Evolutionary conservation across 2,797 vertebrate species (phyloP), one percentile per base, ranked within the genome.

Genomic region (Trachops cirrhosus): DNA sequence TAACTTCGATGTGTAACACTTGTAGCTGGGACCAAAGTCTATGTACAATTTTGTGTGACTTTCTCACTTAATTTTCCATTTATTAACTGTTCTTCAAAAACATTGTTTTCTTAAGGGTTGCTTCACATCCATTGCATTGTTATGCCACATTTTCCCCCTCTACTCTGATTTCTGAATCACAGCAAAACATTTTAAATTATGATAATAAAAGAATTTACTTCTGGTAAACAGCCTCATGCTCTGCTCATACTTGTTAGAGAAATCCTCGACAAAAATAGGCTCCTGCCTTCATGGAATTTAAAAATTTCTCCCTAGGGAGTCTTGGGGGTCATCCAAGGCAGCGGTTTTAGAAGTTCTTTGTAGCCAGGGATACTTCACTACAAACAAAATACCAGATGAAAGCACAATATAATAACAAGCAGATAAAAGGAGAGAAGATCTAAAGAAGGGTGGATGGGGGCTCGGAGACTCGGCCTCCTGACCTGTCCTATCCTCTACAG

Each of bases 311-410:
- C 67, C 96, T 29, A 46, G 77, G 48, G 44, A 52, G 73, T 84
- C 62, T 41, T 71, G 39, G 68, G 62, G 46, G 50, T 86, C 68
- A 77, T 93, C 70, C 57, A 86, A 44, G 54, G 71, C 22, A 34
- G 50, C 88, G 32, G 15, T 80, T 96, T 85, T 62, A 48, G 85
- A 87, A 70, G 82, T 85, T 78, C 75, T 90, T 74, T 93, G 80
- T 41, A 19, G 50, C 71, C 67, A 93, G 39, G 57, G 44, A 77
- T 70, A 24, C 21, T 71, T 88, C 11, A 59, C 9, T 26, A 41
- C 79, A 78, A 96, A 80, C 71, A 68, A 75, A 70, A 52, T 6
- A 62, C 44, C 70, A 32, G 24, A 39, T 9, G 4, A 62, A 86
- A 70, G 32, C 59, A 10, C 3, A 54, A 37, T 32, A 16, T 1